Base-by-base conservation (phyloP, 2,797 vertebrate genomes). In the Carduelis carduelis region DNA sequence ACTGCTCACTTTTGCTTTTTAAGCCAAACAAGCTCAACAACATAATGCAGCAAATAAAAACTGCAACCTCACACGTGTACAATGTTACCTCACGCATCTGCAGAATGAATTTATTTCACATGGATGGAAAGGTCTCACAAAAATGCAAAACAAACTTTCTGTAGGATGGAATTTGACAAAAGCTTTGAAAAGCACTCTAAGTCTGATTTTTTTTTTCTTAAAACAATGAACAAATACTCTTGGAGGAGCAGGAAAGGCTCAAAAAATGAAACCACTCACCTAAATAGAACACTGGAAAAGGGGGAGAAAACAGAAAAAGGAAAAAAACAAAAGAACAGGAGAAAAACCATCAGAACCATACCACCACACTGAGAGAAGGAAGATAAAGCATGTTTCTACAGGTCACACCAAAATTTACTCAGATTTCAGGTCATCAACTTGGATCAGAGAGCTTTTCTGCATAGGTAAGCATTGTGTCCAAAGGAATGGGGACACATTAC, bases 221-320 rank as follows among this genome's bases (percentile, higher is more conserved):
- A 49, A 95, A 97, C 90, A 97, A 95, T 70, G 57, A 97, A 92
- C 74, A 91, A 63, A 76, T 95, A 94, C 27, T 97, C 63, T 92
- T 85, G 35, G n/a, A 91, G 52, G 74, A 91, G 92, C 57, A 87
- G 65, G 57, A 96, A 90, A 83, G 91, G 92, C 83, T 98, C 89
- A 93, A 96, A 95, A 95, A 97, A 96, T 96, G 92, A 60, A 93
- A 97, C 60, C 97, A 98, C 97, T 98, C 97, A 98, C 98, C 98
- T 98, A 98, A 98, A 98, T 97, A 98, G 97, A 98, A 98, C 94
- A 97, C 97, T 98, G 96, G 92, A 96, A 96, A 97, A 92, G 52
- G 28, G 34, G 26, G 3, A 46, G 93, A 37, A n/a, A 60, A 60
- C 26, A 44, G 27, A 72, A 66, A 52, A 22, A 8, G 12, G 7